Base-by-base conservation (phyloP, 64 coral and sea anemone genomes). In the Pachyseris speciosa region DNA sequence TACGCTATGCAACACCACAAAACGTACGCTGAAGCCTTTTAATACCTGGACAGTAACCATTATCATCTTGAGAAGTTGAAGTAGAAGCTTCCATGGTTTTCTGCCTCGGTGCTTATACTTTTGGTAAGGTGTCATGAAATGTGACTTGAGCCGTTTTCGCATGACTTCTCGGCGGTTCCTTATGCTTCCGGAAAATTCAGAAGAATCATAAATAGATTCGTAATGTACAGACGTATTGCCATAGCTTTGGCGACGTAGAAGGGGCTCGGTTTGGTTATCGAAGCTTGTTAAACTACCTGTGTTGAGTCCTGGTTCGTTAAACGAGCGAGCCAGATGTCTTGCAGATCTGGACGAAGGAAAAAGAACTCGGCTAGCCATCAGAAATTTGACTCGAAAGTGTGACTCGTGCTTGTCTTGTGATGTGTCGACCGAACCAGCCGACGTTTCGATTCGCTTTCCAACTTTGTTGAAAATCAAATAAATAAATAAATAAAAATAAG, bases 41-140 rank as follows among this genome's bases (percentile, higher is more conserved):
- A 39, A 19, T 25, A 97, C 95, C 95, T 97, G 95, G 13, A 92
- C 43, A 51, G 95, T 97, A 19, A 97, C 91, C 24, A 90, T 27
- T 15, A 97, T 37, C 57, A 97, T 84, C 79, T 97, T 97, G 66
- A 97, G 71, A 69, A 97, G 64, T 64, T 97, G 95, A 29, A 93
- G 44, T 37, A 97, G 20, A 4, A 97, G 78, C 53, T 97, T 97
- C 95, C 95, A 97, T 0, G 95, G 95, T 45, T 97, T 97, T 50
- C 91, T 67, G 1, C 95, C 95, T 24, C 95, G 78, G 59, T 93
- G 49, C 59, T 97, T 97, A 40, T 92, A 97, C 64, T 97, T 97
- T 69, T 97, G 78, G 33, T 79, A 90, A 16, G 95, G 95, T 4
- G 78, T 97, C 95, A 97, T 97, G 24, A 97, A 97, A 73, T 97